phyloP scores from a whole-genome alignment of 1,140 invertebrate genomes.

The Trichonephila inaurata region DNA sequence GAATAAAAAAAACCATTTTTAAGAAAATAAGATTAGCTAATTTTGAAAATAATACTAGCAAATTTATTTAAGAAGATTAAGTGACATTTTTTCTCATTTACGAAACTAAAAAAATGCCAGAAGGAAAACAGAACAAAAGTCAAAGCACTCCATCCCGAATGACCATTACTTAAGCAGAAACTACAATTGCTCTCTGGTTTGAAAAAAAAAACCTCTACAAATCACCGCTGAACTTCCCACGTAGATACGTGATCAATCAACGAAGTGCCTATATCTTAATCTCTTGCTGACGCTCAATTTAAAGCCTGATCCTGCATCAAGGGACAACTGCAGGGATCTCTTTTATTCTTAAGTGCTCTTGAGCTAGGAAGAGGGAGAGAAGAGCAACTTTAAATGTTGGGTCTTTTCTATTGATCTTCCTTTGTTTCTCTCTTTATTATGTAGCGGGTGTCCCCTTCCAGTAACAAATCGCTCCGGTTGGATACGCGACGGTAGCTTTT shows the following conservation, averaged over 20 bases:
- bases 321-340: not conserved
- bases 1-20: too few relatives aligned
- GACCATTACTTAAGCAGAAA: not conserved
- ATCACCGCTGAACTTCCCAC: not conserved
- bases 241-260: constrained; percentile 6
- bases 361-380: not conserved
- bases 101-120: not conserved
- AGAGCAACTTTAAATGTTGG: constrained; percentile 8
- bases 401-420: constrained; percentile 44
- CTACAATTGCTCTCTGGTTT: not conserved
- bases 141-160: not conserved
- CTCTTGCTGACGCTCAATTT: constrained; percentile 5
- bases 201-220: not conserved
- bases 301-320: not conserved
- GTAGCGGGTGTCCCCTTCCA: not conserved
- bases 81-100: not conserved
- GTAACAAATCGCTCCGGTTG: constrained; percentile 30
- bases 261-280: constrained; percentile 31
- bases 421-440: constrained; percentile 54
- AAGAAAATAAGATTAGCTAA: too few relatives aligned
- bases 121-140: not conserved
- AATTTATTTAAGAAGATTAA: not conserved
- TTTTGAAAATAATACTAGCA: too few relatives aligned
- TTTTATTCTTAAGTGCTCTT: constrained; percentile 38
- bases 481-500: constrained; percentile 9